Evolutionary conservation across 2,797 vertebrate species (phyloP), one percentile per base, ranked within the genome.

Genomic region (Halcyon smyrnensis): DNA sequence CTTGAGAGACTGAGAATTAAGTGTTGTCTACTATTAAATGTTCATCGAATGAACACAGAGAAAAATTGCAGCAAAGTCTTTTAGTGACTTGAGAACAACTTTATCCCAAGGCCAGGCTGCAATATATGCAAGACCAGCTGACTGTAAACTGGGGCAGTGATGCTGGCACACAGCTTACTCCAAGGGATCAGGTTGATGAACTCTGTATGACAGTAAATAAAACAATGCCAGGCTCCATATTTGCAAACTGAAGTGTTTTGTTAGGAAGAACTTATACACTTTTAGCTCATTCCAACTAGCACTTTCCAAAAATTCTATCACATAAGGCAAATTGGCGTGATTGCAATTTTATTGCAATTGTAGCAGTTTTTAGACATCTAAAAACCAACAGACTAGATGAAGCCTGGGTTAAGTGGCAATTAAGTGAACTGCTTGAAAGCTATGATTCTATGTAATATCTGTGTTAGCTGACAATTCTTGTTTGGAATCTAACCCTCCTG

Each of bases 1-100:
- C 24, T 84, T 82, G 32, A 90, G 59, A 76, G n/a, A 24, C 63
- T 84, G 77, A 90, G 70, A 93, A 54, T 11, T 54, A 76, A 16
- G 15, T 75, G 37, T 18, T 84, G n/a, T 43, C 53, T 86, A 30
- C 30, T 54, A 56, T 37, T 88, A 90, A 86, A 57, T 84, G 10
- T 36, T 83, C 28, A 7, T 68, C 32, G 39, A 90, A 77, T 36
- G 24, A 75, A 81, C 14, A 28, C 39, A 48, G 41, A 53, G 41
- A 77, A 85, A 78, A 88, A 64, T 84, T 11, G 51, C 15, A 80
- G 51, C 34, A 64, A 60, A 82, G 34, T 53, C 24, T 32, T 86
- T 10, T 23, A 63, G 60, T 51, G 71, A 43, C 16, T 67, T 77
- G 23, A 64, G 50, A 80, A 84, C 19, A 79, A 13, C 4, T 78